A percentile compares a stretch with the other conserved stretches of the same genome.
phyloP scores from a whole-genome alignment of 2,888 invertebrate genomes.

The Drosophila pseudotalamancana region DNA sequence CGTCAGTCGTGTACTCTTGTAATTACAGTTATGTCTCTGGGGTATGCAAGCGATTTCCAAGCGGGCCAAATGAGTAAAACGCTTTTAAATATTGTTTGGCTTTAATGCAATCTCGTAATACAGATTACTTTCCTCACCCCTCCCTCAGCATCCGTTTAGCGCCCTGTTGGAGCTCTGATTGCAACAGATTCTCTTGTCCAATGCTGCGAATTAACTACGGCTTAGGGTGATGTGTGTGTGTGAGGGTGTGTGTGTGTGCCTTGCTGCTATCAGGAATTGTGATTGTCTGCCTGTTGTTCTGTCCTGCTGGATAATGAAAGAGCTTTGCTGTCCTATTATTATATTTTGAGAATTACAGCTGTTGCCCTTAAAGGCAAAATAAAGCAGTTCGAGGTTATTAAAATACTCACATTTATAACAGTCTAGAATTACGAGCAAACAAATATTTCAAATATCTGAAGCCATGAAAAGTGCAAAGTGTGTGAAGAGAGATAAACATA shows the following conservation, averaged over 20 bases:
- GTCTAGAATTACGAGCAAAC: neutral
- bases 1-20: constrained; percentile 67
- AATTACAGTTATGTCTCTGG: constrained; percentile 79
- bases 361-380: constrained; percentile 11
- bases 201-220: constrained; percentile 39
- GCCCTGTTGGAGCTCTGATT: constrained; percentile 34
- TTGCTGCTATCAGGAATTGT: constrained; percentile 41
- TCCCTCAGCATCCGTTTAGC: constrained; percentile 41
- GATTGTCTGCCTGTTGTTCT: constrained; percentile 39
- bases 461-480: no score
- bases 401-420: neutral
- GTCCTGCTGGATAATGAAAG: constrained; percentile 60
- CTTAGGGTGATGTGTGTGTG: constrained; percentile 17
- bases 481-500: neutral
- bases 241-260: constrained; percentile 2
- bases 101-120: constrained; percentile 60
- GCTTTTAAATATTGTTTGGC: constrained; percentile 63
- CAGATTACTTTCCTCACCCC: constrained; percentile 51
- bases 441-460: neutral
- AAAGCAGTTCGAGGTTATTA: constrained; percentile 5
- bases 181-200: constrained; percentile 61
- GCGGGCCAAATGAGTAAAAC: constrained; percentile 53
- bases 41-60: constrained; percentile 56
- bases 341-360: constrained; percentile 11
- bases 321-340: constrained; percentile 31